Base-by-base conservation (phyloP, 1,140 invertebrate genomes). In the Copidosoma floridanum region DNA sequence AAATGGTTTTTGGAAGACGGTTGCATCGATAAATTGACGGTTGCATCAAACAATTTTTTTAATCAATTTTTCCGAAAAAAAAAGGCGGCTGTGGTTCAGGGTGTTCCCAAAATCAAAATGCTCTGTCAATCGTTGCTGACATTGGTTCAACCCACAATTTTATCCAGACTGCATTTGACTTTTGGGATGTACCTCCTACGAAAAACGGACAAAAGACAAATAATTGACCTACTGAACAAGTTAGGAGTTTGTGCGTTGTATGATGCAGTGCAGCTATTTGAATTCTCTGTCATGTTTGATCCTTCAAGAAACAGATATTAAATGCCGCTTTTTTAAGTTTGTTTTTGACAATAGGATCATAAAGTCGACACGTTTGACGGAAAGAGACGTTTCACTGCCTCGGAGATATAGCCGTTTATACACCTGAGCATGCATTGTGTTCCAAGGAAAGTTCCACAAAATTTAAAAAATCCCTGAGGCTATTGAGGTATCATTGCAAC, bases 291-390 rank as follows among this genome's bases (percentile, higher is more conserved):
- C 61, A 70, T 73, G 68, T 68, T 66, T 20, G 57, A 70, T 57
- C 69, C 66, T 61, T 65, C 53, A 56, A 57, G 53, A 11, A 29
- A 24, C 20, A 55, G 51, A 43, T 68, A 64, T 63, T 64, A 29
- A 63, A 63, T 57, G 58, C 67, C 10, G 55, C 71, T 61, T 51
- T 68, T 52, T 70, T n/a, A n/a, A 75, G 67, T 71, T 73, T 68
- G 68, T 71, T 61, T 69, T 58, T 68, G 72, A 74, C 57, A 76
- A 73, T 71, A 71, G 6, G 70, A 77, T 66, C 72, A 74, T 12
- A 44, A 51, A 20, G 52, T 54, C n/a, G 18, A 60, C 68, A 61
- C 63, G 7, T 43, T 61, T 26, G 58, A 65, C 26, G 48, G 63
- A 6, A n/a, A n/a, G 52, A 38, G 11, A 57, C 59, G 6, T 65